Evolutionary conservation across 2,888 invertebrate genomes (phyloP), one percentile per base, ranked within the genome.

Genomic region (Dasypogon diadema): DNA sequence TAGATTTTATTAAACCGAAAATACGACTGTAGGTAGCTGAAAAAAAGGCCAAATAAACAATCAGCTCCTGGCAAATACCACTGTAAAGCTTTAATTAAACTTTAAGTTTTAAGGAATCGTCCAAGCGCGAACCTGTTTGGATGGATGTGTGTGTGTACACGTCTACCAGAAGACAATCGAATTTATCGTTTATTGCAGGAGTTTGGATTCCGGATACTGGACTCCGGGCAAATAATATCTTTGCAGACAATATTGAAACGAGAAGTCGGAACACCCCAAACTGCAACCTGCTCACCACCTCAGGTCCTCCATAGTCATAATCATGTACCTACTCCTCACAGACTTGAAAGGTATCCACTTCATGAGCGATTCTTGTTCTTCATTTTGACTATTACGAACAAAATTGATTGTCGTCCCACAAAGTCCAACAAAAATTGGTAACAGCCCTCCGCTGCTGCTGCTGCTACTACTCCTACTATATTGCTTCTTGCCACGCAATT

Each of bases 1-100:
- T 60, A 60, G 37, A 37, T 60, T 60, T 60, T 60, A 60, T 60
- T 60, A 60, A 60, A 60, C 60, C 60, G 58, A 58, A 58, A 58
- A 58, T 60, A 18, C 37, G 42, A 2, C 2, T 42, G n/a, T 42
- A 21, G 60, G 18, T 21, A 12, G 60, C 16, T 14, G 26, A 34
- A 60, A 58, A 60, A 60, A 30, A 26, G 60, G 34, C 42, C 58
- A 58, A 60, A 37, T 26, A 60, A 60, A 60, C 60, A 60, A 60
- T 60, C 34, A 26, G 10, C 37, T 60, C 60, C 30, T 6, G 37
- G 34, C 8, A 12, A 37, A 30, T 37, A 60, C 60, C 16, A 60
- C 60, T 37, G 60, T 26, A 42, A 37, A 60, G 60, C 60, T 60
- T 60, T 34, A 60, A 34, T 60, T 34, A 60, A 60, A 34, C 37